Conservation (phyloP, 2,113 vertebrate species). For the Mobula hypostoma region DNA sequence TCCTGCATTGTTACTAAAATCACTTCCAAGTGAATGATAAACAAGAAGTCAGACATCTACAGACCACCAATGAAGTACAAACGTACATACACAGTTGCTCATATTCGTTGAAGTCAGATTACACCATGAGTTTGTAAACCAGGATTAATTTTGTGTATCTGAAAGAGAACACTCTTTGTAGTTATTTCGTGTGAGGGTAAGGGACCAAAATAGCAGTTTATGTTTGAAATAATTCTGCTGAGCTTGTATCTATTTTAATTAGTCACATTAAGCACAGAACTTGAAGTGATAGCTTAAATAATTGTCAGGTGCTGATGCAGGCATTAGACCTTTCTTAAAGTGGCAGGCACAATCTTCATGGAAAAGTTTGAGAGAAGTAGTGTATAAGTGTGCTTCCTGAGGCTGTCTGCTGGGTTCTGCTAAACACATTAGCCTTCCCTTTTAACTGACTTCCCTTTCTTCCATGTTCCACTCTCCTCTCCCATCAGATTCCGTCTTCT, state of each 20-base stretch:
- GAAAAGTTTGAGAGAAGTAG: not conserved
- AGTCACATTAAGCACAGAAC: not conserved
- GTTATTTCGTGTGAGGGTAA: not conserved
- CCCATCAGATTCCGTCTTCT: too few species aligned
- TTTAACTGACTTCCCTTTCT: not conserved
- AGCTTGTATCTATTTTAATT: slow-evolving; percentile 21
- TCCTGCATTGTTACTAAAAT: too few species aligned
- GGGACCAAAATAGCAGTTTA: not conserved
- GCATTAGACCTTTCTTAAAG: slow-evolving; percentile 1
- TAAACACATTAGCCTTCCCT: too few species aligned
- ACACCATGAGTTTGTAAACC: not conserved
- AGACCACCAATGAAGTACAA: not conserved
- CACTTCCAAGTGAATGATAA: not conserved
- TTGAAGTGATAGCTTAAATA: slow-evolving; percentile 7
- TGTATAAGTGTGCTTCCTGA: not conserved
- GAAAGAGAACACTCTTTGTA: not conserved
- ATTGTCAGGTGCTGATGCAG: not conserved
- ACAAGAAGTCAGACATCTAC: not conserved
- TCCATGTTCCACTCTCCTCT: too few species aligned
- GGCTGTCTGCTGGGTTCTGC: too few species aligned
- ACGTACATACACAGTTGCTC: not conserved
- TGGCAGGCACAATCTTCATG: not conserved
- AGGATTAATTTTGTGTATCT: not conserved
- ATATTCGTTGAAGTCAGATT: not conserved
- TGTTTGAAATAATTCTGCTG: not conserved